Base-by-base conservation (phyloP, 2,797 vertebrate species). In the Choloepus didactylus region DNA sequence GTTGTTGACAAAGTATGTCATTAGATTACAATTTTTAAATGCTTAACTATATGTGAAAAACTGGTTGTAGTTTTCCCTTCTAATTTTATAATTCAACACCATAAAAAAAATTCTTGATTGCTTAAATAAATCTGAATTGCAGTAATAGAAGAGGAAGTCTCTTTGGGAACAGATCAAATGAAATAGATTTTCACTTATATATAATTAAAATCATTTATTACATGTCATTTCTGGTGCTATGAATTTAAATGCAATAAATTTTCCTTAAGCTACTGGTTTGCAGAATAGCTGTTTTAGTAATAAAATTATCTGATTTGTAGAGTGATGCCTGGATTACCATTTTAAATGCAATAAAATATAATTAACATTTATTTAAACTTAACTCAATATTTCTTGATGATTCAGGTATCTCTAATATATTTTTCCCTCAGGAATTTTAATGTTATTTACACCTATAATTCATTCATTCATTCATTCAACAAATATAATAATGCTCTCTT, bases 261-360 rank as follows among this genome's bases (percentile, higher is more conserved):
- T 79, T 82, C 29, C 46, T 80, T 90, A 95, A 84, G 27, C 18
- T 64, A 46, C 44, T 73, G 10, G 10, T 85, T 82, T 75, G 19
- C 35, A 80, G 23, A 92, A 54, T 94, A 18, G 12, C 38, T 89
- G 14, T 77, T 76, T 64, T 54, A 75, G 15, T 51, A 73, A 41
- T 29, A 87, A 92, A 90, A 81, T 51, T 59, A 81, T 54, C 51
- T 82, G 23, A 85, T 62, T 83, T 56, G 9, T 41, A 75, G 23
- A 72, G 27, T 54, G 31, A 67, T 77, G 8, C 35, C 46, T 89
- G 38, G 14, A 87, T 59, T 92, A 66, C 29, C 21, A 96, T 92
- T 88, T 83, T 51, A 81, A 87, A 76, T 67, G 41, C 10, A 92
- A 66, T 75, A 82, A 93, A 69, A 94, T 81, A 83, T 3, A 97